Evolutionary conservation across 1,140 invertebrate genomes (phyloP).

Genomic region (Tribolium castaneum): DNA sequence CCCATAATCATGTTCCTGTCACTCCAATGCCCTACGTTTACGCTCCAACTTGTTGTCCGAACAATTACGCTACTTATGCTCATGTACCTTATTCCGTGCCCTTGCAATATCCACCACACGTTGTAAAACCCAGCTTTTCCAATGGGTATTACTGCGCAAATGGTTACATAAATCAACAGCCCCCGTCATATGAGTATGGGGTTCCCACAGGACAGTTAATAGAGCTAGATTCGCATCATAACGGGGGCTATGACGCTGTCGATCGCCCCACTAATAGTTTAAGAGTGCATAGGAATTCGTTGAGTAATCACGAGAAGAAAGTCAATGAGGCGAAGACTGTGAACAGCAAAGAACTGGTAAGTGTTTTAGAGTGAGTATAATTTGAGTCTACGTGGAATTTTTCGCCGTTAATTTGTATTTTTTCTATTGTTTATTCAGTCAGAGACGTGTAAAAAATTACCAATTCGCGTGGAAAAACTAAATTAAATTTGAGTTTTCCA

Average conservation of each 20-base stretch:
- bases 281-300: neutral
- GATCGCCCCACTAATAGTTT: conserved; percentile 40
- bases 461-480: too few relatives aligned
- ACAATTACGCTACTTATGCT: conserved; percentile 46
- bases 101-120: conserved; percentile 52
- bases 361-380: neutral
- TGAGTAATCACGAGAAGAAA: conserved; percentile 24
- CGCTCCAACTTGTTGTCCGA: conserved; percentile 49
- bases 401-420: too few relatives aligned
- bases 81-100: conserved; percentile 54
- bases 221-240: conserved; percentile 73
- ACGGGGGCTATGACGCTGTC: conserved; percentile 46
- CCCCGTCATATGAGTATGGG: conserved; percentile 31
- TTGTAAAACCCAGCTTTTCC: conserved; percentile 38
- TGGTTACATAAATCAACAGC: conserved; percentile 25
- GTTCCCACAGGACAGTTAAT: conserved; percentile 75
- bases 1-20: conserved; percentile 41
- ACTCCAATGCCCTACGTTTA: conserved; percentile 48
- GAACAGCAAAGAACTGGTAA: neutral
- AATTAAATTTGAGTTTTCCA: too few relatives aligned
- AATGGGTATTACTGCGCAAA: conserved; percentile 53
- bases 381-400: too few relatives aligned
- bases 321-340: conserved; percentile 4
- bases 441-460: too few relatives aligned
- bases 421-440: too few relatives aligned